A percentile compares a stretch with the other conserved stretches of the same genome.
Evolutionary conservation across 2,888 invertebrate species (phyloP).

Genomic region (Hypsopygia costalis): DNA sequence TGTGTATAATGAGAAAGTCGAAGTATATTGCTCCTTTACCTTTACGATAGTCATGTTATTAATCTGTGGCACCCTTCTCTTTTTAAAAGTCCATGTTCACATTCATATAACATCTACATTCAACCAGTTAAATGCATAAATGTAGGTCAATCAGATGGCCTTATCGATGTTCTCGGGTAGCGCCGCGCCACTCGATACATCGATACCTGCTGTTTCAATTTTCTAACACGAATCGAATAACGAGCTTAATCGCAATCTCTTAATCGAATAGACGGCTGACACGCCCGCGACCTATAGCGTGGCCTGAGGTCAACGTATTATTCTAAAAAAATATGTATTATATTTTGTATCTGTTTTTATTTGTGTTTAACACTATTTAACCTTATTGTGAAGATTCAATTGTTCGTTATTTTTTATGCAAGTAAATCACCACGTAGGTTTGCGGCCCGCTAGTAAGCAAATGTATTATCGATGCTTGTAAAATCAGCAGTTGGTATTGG

Average conservation of each 20-base stretch:
- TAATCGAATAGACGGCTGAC: conserved; percentile 47
- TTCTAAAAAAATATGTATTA: not conserved
- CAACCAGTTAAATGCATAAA: conserved; percentile 21
- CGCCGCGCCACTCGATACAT: conserved; percentile 34
- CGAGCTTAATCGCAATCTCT: conserved; percentile 56
- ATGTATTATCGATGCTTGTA: no score
- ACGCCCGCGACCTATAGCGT: conserved; percentile 59
- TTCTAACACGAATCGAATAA: conserved; percentile 68
- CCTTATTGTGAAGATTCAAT: no score
- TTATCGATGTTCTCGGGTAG: conserved; percentile 46
- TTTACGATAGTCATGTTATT: no score
- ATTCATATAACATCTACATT: not conserved
- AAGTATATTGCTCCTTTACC: no score
- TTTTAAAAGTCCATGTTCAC: no score
- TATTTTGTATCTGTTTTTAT: not conserved
- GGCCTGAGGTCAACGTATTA: conserved; percentile 28
- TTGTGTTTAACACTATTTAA: no score
- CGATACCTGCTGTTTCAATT: conserved; percentile 74
- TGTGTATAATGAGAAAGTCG: no score
- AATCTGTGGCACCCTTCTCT: no score
- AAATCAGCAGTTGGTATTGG: no score
- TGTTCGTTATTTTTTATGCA: no score
- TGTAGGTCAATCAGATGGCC: conserved; percentile 53
- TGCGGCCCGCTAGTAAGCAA: no score
- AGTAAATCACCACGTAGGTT: no score